Percentiles rank a stretch among this genome's conserved stretches.
These are phyloP conservation scores for Pampusana beccarii DNA, from an alignment of 2,113 vertebrate species.

Conservation along the genomic window DNA sequence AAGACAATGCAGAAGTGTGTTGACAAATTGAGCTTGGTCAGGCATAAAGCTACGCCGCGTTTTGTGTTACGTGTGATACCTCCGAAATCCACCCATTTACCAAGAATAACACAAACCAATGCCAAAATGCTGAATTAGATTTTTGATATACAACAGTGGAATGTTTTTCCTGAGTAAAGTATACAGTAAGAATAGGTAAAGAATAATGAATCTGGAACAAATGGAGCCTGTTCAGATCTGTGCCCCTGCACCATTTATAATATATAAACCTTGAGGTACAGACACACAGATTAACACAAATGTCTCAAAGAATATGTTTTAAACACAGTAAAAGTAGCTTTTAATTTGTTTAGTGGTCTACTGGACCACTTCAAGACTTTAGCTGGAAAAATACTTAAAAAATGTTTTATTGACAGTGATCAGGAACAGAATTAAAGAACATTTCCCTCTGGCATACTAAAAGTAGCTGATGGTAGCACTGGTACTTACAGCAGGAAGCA, in stretches of 20 bases:
- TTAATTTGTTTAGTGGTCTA: background rate
- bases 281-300: background rate
- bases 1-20: background rate
- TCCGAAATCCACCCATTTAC: background rate
- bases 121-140: background rate
- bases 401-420: background rate
- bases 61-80: background rate
- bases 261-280: background rate
- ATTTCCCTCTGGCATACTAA: background rate
- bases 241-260: background rate
- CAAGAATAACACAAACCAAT: background rate
- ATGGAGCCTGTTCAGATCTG: background rate
- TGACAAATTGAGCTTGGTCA: background rate
- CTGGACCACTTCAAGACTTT: background rate
- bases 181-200: background rate
- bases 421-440: background rate
- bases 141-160: background rate
- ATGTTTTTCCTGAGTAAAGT: background rate
- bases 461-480: background rate
- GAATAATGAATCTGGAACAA: background rate
- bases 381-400: background rate
- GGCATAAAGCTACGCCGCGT: background rate
- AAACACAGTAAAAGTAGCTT: background rate
- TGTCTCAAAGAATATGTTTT: background rate
- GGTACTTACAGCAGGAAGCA: conserved; percentile 92